Base-by-base conservation (phyloP, 2,888 invertebrate genomes). In the Linnaemya vulpina region DNA sequence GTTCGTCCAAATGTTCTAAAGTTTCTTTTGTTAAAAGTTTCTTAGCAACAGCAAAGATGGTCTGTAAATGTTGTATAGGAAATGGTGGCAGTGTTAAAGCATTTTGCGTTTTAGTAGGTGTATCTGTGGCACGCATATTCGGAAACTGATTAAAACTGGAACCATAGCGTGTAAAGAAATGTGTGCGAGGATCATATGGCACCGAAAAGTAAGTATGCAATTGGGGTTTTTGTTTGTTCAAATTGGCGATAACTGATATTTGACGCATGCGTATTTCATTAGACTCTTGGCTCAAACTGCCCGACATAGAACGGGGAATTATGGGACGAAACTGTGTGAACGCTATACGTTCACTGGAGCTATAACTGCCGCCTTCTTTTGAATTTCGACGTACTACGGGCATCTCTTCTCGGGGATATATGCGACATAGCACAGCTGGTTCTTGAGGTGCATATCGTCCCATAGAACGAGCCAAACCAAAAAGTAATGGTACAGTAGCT, bases 141-240 rank as follows among this genome's bases (percentile, higher is more conserved):
- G 96, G 96, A 89, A 97, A 96, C 91, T 97, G 97, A 92, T 97
- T 97, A 90, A 98, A 98, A 91, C 97, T 97, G 0, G 98, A 98
- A 10, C 98, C 98, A 90, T 97, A 97, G 89, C 97, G 96, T 79
- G 96, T 95, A 90, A 98, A 98, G 92, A 98, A 98, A 90, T 97
- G 96, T 0, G 96, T 96, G 0, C 96, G 95, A 0, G 97, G 95
- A 92, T 97, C 96, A 87, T 96, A 96, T 0, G 95, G 95, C 1
- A 95, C 94, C 0, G 95, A 95, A 84, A 94, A 94, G 87, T 95
- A 95, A n/a, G 91, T 91, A n/a, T 91, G 91, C 68, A 92, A 82
- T 40, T 89, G 89, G 3, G 91, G 90, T 63, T 90, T 90, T 38
- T 91, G 86, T 38, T 87, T 89, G 68, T 85, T 49, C 38, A 83